Base-by-base conservation (phyloP, 2,797 vertebrate species). In the Danio jaintianensis region DNA sequence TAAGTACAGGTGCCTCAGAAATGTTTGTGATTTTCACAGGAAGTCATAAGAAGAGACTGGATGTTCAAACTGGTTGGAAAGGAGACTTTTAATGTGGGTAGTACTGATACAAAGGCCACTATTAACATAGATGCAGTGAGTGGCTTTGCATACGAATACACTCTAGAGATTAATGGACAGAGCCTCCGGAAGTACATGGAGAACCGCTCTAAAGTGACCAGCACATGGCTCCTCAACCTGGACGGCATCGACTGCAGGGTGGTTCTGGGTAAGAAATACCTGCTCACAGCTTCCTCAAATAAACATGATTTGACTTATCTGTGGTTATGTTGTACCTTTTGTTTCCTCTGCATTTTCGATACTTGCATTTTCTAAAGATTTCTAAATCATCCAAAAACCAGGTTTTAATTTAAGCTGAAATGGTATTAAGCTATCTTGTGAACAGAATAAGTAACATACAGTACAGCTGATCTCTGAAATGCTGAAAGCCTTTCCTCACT, bases 11-110 rank as follows among this genome's bases (percentile, higher is more conserved):
- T 20, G n/a, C 43, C 16, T 78, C 7, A 1, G 40, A 12, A 38
- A n/a, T 80, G 0, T 50, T 79, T 2, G 11, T 62, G 6, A 40
- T 20, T 16, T 80, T 78, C 55, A 4, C 58, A 99, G 98, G 96
- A 99, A 90, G 89, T 94, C 36, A 89, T 99, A 88, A 93, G 96
- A 78, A 96, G 93, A 85, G 96, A 99, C 75, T 99, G 98, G 98
- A 98, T 99, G 98, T 99, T 99, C 89, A 99, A 97, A 85, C 92
- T 99, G 68, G 96, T 99, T 67, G 98, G 97, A 84, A 98, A 98
- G 91, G 98, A 99, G 89, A 96, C 96, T 0, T 99, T 99, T 89
- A 89, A 45, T 2, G 95, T 99, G 87, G 98, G 97, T 79, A 92
- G 92, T 62, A 79, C 94, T 0, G 93, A 95, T 79, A 96, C 95